phyloP scores from a whole-genome alignment of 2,113 vertebrate species.

The Podarcis cretensis region DNA sequence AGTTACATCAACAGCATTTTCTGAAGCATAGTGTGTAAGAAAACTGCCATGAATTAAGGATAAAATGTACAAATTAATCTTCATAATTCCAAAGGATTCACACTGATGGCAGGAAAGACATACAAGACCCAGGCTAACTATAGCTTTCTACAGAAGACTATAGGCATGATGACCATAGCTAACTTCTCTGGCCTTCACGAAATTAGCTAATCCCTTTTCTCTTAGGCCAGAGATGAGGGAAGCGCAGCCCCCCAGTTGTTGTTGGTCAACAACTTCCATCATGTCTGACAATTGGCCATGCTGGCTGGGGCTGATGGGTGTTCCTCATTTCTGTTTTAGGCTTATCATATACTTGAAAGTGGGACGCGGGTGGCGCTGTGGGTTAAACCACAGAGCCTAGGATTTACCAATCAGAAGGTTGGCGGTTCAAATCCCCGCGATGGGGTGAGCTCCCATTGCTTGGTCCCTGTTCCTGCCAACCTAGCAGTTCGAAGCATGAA shows the following conservation, averaged over 20 bases:
- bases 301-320: too few relatives aligned
- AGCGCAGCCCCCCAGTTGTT: too few relatives aligned
- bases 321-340: too few relatives aligned
- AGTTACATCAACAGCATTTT: not conserved
- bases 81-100: not conserved
- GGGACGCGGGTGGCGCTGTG: too few relatives aligned
- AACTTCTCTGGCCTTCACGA: not conserved
- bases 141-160: not conserved
- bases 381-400: too few relatives aligned
- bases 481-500: too few relatives aligned
- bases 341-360: not conserved
- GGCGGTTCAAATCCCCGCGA: too few relatives aligned
- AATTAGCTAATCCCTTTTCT: not conserved
- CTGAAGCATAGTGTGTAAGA: conserved; percentile 6
- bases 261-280: too few relatives aligned
- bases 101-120: not conserved
- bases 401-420: too few relatives aligned
- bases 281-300: too few relatives aligned
- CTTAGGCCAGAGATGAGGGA: not conserved
- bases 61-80: not conserved
- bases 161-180: not conserved
- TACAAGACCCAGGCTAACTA: not conserved
- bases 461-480: too few relatives aligned
- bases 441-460: too few relatives aligned
- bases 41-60: conserved; percentile 22